phyloP scores from a whole-genome alignment of 2,888 invertebrate genomes.

The Epiblema foenella region DNA sequence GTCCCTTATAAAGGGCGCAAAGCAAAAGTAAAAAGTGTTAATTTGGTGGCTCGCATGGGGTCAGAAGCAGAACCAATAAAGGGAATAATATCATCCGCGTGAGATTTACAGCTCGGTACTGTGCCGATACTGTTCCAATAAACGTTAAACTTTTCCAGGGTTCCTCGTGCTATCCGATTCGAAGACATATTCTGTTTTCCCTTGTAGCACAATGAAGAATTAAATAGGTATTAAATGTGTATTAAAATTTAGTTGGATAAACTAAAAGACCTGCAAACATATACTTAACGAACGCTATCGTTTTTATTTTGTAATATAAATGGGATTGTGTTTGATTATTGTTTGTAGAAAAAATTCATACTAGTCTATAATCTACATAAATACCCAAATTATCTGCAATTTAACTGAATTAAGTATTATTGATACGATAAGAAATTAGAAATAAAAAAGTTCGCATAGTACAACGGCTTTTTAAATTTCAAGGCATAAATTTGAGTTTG shows the following conservation, averaged over 20 bases:
- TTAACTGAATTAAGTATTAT: too few species aligned
- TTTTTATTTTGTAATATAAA: too few species aligned
- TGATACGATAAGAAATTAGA: too few species aligned
- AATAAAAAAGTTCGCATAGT: too few species aligned
- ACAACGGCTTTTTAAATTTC: too few species aligned
- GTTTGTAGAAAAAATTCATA: too few species aligned
- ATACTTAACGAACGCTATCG: too few species aligned
- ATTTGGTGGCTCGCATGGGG: slow-evolving; percentile 31
- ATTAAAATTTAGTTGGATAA: not conserved
- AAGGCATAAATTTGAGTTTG: too few species aligned
- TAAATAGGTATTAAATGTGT: not conserved
- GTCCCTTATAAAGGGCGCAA: not conserved
- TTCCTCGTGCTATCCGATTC: not conserved
- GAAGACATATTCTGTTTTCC: not conserved
- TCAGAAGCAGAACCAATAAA: slow-evolving; percentile 39
- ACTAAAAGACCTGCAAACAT: too few species aligned
- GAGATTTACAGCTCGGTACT: slow-evolving; percentile 38
- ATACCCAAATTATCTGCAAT: too few species aligned
- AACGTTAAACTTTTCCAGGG: slow-evolving; percentile 57
- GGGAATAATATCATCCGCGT: slow-evolving; percentile 36
- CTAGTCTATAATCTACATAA: too few species aligned
- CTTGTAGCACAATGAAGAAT: not conserved
- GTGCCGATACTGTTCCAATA: slow-evolving; percentile 40
- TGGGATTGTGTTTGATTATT: too few species aligned
- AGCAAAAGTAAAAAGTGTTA: slow-evolving; percentile 29